phyloP scores from a whole-genome alignment of 2,888 invertebrate genomes.

The Corbicula japonica region DNA sequence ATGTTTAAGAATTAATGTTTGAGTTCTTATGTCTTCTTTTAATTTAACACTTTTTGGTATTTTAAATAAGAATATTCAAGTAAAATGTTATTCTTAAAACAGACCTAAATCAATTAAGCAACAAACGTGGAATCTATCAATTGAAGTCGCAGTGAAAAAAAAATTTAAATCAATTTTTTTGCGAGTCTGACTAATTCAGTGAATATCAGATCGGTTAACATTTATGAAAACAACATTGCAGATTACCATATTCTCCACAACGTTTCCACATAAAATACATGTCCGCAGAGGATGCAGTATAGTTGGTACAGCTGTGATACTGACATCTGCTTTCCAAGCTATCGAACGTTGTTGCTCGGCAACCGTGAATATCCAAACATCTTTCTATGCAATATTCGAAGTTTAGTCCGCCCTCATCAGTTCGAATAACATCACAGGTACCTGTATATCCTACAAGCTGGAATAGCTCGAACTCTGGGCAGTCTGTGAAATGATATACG shows the following conservation, averaged over 20 bases:
- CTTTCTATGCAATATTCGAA: constrained; percentile 28
- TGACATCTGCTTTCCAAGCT: constrained; percentile 3
- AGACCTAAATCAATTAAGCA: too few relatives aligned
- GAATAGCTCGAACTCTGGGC: constrained; percentile 23
- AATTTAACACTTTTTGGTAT: too few relatives aligned
- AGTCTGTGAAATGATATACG: constrained; percentile 17
- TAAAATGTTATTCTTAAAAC: too few relatives aligned
- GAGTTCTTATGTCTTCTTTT: too few relatives aligned
- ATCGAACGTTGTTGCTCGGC: constrained; percentile 14
- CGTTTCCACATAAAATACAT: constrained; percentile 16
- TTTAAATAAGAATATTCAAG: too few relatives aligned
- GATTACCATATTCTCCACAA: constrained; percentile 7
- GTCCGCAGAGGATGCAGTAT: not conserved
- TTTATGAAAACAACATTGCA: not conserved
- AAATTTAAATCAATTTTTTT: too few relatives aligned
- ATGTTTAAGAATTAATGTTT: too few relatives aligned
- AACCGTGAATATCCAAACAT: constrained; percentile 42
- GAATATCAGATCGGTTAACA: too few relatives aligned
- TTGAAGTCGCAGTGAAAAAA: too few relatives aligned
- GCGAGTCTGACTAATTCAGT: too few relatives aligned
- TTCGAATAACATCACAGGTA: constrained; percentile 23
- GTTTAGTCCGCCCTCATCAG: constrained; percentile 32
- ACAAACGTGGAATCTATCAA: too few relatives aligned
- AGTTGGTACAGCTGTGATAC: constrained; percentile 36
- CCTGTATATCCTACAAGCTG: not conserved